Evolutionary conservation across 2,797 vertebrate genomes (phyloP), one percentile per base, ranked within the genome.

Genomic region (Loriculus beryllinus): DNA sequence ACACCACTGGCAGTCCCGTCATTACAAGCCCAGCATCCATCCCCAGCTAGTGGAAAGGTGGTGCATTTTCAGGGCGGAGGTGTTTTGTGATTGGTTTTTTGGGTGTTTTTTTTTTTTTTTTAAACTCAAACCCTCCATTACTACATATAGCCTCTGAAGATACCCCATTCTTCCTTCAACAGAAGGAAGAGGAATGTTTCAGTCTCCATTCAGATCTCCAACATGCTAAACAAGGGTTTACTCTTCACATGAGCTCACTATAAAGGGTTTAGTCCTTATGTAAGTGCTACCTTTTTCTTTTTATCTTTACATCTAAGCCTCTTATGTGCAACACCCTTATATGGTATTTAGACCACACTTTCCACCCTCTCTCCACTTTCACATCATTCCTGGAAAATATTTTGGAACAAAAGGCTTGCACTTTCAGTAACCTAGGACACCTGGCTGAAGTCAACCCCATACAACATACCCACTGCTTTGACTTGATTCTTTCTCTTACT

Each of bases 11-110:
- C 65, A 87, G 62, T 40, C 35, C n/a, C 40, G 5, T 79, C 88
- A 65, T 17, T 80, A 85, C 92, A 92, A 93, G 88, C 82, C 86
- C 57, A 91, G 42, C 78, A 94, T 72, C 82, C 76, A 92, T 89
- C 45, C 71, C 19, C 60, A 78, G 10, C 71, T n/a, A 62, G 76
- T 78, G 71, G 84, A 83, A 94, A 93, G 78, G 48, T 62, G 90
- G 22, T 64, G 79, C 37, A 37, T 82, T 88, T 80, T 40, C 52
- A 82, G 21, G 64, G 43, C 0, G 0, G 60, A 90, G 65, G 3
- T 39, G 22, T 14, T n/a, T 19, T 12, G 21, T 33, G 13, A 20
- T 22, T 14, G 9, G 22, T 33, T 54, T 54, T 39, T 39, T 39
- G 7, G 14, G 10, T 28, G 8, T 14, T 22, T 9, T n/a, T 6